A percentile compares a stretch with the other conserved stretches of the same genome.
Conservation (phyloP, 1,140 invertebrate species). For the Drosophila quadrilineata region DNA sequence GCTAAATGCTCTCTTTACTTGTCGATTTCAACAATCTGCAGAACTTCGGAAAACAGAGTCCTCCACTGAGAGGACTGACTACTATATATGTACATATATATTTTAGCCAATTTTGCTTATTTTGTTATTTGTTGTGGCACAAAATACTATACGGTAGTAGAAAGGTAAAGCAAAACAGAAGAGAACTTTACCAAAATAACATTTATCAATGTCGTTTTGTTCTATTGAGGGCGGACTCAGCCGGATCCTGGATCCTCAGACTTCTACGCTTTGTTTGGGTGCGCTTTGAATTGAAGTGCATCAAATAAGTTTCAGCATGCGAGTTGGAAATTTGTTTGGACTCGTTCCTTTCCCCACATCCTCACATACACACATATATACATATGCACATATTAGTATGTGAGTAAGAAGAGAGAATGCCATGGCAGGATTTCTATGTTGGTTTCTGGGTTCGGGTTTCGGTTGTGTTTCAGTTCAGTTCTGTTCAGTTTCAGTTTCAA, state of each 20-base stretch:
- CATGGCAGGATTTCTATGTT: not conserved
- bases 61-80: not conserved
- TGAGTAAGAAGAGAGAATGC: too few species aligned
- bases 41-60: not conserved
- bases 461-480: not conserved
- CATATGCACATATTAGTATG: too few species aligned
- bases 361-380: too few species aligned
- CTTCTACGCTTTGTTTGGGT: conserved; percentile 9
- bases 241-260: not conserved
- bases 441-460: not conserved
- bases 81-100: too few species aligned
- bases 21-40: not conserved
- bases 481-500: not conserved
- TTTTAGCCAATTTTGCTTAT: conserved; percentile 12
- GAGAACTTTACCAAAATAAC: conserved; percentile 50
- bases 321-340: conserved; percentile 57
- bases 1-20: not conserved
- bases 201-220: conserved; percentile 57
- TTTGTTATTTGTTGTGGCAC: not conserved
- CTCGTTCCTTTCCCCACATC: too few species aligned
- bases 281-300: conserved; percentile 44
- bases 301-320: conserved; percentile 54
- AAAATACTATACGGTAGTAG: too few species aligned
- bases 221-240: not conserved
- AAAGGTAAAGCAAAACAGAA: too few species aligned